Base-by-base conservation (phyloP, 2,888 invertebrate genomes). In the Cosmopolites sordidus region DNA sequence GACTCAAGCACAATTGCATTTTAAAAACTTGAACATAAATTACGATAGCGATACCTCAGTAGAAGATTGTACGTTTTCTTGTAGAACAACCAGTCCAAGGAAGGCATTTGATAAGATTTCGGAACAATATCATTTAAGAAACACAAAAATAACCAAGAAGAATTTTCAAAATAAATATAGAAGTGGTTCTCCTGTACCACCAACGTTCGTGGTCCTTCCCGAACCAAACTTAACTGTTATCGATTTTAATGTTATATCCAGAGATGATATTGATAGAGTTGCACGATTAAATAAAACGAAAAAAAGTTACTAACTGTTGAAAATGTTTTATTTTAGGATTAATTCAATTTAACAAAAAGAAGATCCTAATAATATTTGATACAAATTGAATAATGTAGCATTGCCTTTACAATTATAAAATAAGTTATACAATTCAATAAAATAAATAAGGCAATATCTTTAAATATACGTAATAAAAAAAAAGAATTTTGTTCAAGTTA, bases 211-310 rank as follows among this genome's bases (percentile, higher is more conserved):
- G 49, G 72, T 77, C 33, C 73, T 78, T 16, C 78, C 79, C 4
- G 78, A 81, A 66, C 84, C 85, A n/a, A 79, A 81, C 65, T 76
- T 87, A 56, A 81, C 84, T 17, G 85, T 86, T 62, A 85, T 87
- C 59, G 86, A 86, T 75, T 82, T 86, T 67, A 86, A 86, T 76
- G 78, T 82, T 70, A 78, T 86, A 66, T 83, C 84, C 11, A 58
- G 68, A 43, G 63, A 65, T 50, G 62, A 63, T 47, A 64, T 66
- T 47, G 64, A 65, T 17, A 63, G 59, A 43, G 62, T 62, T n/a
- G 58, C 62, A 11, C 65, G 62, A 48, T 54, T 62, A 44, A 60
- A 60, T 51, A 57, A 61, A 60, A 48, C 49, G 30, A 60, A 58
- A 12, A 33, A 55, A 43, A 17, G 33, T 12, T 41, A 9, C 2